Percentiles rank a stretch among this genome's conserved stretches.
These are phyloP conservation scores for Telmatochromis sp. DNA, from an alignment of 2,113 vertebrate species.

Conservation along the genomic window DNA sequence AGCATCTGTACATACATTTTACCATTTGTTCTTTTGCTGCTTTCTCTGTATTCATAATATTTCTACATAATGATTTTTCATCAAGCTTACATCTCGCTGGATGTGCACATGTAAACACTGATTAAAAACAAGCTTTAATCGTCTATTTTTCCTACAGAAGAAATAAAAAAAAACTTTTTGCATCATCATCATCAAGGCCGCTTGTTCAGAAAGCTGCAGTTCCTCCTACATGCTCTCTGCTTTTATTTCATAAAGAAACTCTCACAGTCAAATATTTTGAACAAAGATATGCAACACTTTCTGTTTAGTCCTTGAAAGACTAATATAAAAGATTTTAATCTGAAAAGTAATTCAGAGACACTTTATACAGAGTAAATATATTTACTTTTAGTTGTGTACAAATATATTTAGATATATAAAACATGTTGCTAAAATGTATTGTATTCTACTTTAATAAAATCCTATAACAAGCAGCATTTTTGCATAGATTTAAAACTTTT, in stretches of 20 bases:
- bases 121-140: not conserved
- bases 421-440: not conserved
- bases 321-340: not conserved
- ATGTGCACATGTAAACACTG: not conserved
- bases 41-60: not conserved
- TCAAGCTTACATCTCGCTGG: not conserved
- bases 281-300: constrained; percentile 4
- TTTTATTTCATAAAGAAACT: not conserved
- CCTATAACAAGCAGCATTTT: not conserved
- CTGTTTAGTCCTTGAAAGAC: not conserved
- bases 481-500: too few species aligned
- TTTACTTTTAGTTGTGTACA: not conserved
- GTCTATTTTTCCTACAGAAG: not conserved
- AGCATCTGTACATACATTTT: not conserved
- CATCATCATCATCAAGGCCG: not conserved
- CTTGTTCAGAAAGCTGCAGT: not conserved
- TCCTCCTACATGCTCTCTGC: not conserved
- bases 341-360: not conserved
- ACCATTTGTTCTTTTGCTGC: not conserved
- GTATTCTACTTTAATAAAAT: not conserved
- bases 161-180: not conserved
- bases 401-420: not conserved
- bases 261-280: not conserved
- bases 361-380: not conserved
- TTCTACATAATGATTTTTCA: not conserved